Conservation (phyloP, 53 echinoderm and acorn worm genomes). For the Pentamera pediparva region DNA sequence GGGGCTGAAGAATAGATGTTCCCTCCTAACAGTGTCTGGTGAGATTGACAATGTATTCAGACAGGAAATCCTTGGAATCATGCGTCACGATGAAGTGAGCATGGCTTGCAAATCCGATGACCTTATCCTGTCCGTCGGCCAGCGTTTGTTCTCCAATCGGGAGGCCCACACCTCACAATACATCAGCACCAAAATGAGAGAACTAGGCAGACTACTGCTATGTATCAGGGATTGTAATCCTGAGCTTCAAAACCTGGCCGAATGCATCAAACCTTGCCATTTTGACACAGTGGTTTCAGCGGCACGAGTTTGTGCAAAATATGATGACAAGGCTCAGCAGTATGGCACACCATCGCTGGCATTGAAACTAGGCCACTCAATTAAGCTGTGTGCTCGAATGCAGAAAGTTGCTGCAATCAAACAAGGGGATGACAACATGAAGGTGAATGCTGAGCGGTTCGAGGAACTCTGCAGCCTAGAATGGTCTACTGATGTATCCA, state of each 20-base stretch:
- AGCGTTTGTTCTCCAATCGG: too few relatives aligned
- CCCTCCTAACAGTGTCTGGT: too few relatives aligned
- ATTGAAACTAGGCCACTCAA: conserved; percentile 27
- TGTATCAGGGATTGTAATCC: conserved; percentile 2
- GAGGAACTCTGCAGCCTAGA: neutral
- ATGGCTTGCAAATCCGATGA: conserved; percentile 42
- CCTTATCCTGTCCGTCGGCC: too few relatives aligned
- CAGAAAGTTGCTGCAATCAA: neutral
- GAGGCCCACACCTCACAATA: neutral
- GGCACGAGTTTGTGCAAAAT: conserved; percentile 12
- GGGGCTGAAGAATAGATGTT: neutral
- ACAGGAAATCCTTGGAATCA: conserved; percentile 32
- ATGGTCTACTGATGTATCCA: neutral
- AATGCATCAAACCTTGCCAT: conserved; percentile 4
- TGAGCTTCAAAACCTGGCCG: neutral
- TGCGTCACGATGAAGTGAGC: conserved; percentile 19
- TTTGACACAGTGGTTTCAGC: conserved; percentile 10
- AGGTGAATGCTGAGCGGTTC: neutral
- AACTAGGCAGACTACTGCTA: conserved; percentile 25
- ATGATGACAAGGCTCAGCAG: conserved; percentile 17
- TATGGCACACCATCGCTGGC: conserved; percentile 30
- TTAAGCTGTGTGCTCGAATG: neutral
- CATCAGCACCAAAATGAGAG: conserved; percentile 26
- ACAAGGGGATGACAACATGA: neutral
- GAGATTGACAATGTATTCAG: too few relatives aligned